Evolutionary conservation across 1,140 invertebrate species (phyloP), one percentile per base, ranked within the genome.

Genomic region (Danaus melanippus): DNA sequence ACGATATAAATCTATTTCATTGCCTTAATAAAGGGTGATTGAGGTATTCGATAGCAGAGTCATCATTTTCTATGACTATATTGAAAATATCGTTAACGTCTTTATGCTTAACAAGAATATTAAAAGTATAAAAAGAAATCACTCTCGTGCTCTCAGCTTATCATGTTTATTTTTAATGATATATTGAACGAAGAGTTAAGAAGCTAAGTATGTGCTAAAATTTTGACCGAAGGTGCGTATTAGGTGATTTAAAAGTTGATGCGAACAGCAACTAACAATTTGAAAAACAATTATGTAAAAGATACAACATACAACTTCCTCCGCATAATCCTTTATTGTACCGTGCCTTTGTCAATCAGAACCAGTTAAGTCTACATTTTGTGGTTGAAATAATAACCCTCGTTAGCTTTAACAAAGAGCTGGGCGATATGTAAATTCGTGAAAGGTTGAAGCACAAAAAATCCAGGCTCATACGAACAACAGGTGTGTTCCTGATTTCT

Each of bases 1-100:
- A 73, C 60, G 76, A 70, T 79, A 81, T 84, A 86, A 84, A 84
- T 84, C 83, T 75, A 74, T 84, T 86, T 86, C 76, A 86, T 84
- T 84, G 64, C 79, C 81, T 80, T 80, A 84, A 86, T 84, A 84
- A 86, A 86, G 72, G 67, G 66, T 76, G 79, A 83, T 76, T 77
- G 71, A 79, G 73, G 76, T 74, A 80, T 77, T 69, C 72, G 74
- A 86, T 82, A 80, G 79, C 60, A 58, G 64, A 83, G 68, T 69
- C 76, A 84, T 84, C 77, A 76, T 76, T 84, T 74, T 70, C 68
- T 65, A 74, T 66, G 73, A 62, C 70, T 73, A 73, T 79, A 71
- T 75, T 68, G 71, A 74, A 75, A 74, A 70, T 72, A 71, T 75
- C 75, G 67, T 84, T 74, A 74, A 69, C 58, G 62, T 58, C 50